Percentiles rank a stretch among this genome's conserved stretches.
phyloP scores from a whole-genome alignment of 2,888 invertebrate species.

The Gandaritis pyraliata region DNA sequence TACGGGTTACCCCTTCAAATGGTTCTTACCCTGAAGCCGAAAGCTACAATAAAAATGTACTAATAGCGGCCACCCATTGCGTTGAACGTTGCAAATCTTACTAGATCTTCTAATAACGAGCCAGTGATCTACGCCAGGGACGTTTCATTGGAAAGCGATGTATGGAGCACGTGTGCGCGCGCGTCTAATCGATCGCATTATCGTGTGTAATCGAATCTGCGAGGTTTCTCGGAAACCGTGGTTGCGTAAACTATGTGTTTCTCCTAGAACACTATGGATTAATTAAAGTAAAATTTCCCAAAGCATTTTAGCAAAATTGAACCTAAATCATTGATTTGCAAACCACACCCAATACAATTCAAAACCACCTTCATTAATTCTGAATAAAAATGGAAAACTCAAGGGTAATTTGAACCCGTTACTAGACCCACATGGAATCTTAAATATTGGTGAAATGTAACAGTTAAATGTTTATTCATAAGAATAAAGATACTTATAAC shows the following conservation, averaged over 20 bases:
- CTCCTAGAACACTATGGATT: not conserved
- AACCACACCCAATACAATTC: not conserved
- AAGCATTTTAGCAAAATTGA: too few species aligned
- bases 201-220: conserved; percentile 36
- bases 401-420: conserved; percentile 35
- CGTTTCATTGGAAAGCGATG: conserved; percentile 33
- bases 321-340: too few species aligned
- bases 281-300: not conserved
- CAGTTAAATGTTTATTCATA: conserved; percentile 23
- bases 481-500: conserved; percentile 39
- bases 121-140: not conserved
- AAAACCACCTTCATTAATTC: conserved; percentile 11
- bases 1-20: too few species aligned
- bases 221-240: conserved; percentile 38
- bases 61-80: too few species aligned
- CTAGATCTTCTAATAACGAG: too few species aligned
- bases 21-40: too few species aligned
- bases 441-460: conserved; percentile 35
- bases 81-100: too few species aligned
- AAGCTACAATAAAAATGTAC: too few species aligned
- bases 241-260: conserved; percentile 35
- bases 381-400: conserved; percentile 14
- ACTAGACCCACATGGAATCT: conserved; percentile 32
- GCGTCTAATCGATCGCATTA: conserved; percentile 37
- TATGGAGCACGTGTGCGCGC: conserved; percentile 30